A percentile compares a stretch with the other conserved stretches of the same genome.
phyloP scores from a whole-genome alignment of 35 echinoderm and acorn worm species.

The Diadema setosum region DNA sequence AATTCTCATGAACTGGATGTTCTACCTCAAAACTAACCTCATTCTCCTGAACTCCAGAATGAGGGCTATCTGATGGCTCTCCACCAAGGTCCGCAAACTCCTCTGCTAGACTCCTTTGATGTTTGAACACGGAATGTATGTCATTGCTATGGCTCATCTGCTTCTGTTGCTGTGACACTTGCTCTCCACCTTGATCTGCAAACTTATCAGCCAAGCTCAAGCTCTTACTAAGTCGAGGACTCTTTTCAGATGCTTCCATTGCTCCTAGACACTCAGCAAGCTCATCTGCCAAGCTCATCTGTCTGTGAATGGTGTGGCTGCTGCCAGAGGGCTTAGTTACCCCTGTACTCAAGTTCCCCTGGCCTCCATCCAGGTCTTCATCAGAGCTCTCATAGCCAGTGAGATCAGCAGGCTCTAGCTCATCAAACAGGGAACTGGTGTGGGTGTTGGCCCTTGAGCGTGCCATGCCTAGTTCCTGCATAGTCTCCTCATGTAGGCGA shows the following conservation, averaged over 20 bases:
- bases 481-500: neutral
- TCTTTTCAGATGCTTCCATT: neutral
- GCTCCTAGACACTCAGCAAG: neutral
- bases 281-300: neutral
- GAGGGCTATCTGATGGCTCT: too few species aligned
- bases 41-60: too few species aligned
- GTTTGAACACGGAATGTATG: too few species aligned
- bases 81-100: too few species aligned
- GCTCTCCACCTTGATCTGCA: too few species aligned
- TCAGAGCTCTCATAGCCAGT: conserved; percentile 15
- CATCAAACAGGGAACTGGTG: neutral
- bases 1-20: too few species aligned
- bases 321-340: neutral
- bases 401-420: neutral
- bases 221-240: too few species aligned
- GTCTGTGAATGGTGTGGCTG: neutral
- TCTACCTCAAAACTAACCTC: too few species aligned
- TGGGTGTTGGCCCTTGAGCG: conserved; percentile 1
- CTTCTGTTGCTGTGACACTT: too few species aligned
- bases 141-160: too few species aligned
- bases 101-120: too few species aligned
- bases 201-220: too few species aligned
- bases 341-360: neutral
- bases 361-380: conserved; percentile 3
- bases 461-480: neutral